A percentile compares a stretch with the other conserved stretches of the same genome.
Evolutionary conservation across 2,888 invertebrate genomes (phyloP).

Genomic region (Venustoraphidia nigricollis): DNA sequence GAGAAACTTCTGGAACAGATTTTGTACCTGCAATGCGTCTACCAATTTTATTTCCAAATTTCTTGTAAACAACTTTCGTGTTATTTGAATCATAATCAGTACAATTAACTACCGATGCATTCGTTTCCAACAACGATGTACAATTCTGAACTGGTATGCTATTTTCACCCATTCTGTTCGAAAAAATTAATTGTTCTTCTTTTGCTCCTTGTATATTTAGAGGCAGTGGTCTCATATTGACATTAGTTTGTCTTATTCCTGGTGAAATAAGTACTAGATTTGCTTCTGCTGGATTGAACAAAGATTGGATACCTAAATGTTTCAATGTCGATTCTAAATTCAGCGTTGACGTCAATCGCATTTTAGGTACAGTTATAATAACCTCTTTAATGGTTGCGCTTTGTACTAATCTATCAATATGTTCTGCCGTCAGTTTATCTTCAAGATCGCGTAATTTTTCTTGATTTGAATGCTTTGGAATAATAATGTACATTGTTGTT

Average conservation of each 20-base stretch:
- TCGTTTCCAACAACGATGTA: slow-evolving; percentile 17
- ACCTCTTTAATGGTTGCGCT: slow-evolving; percentile 31
- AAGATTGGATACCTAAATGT: slow-evolving; percentile 39
- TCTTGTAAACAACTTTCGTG: slow-evolving; percentile 19
- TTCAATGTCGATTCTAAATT: slow-evolving; percentile 38
- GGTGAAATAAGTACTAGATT: slow-evolving; percentile 51
- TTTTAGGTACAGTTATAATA: slow-evolving; percentile 50
- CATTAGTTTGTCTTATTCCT: slow-evolving; percentile 19
- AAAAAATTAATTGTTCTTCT: slow-evolving; percentile 11
- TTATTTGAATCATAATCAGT: slow-evolving; percentile 8
- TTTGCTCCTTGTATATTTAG: too few species aligned
- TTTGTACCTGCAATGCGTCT: slow-evolving; percentile 20
- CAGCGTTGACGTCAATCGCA: slow-evolving; percentile 46
- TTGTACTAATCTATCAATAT: slow-evolving; percentile 33
- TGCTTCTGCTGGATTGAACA: slow-evolving; percentile 43
- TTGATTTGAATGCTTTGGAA: slow-evolving; percentile 37
- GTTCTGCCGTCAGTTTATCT: slow-evolving; percentile 28
- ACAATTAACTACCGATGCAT: slow-evolving; percentile 15
- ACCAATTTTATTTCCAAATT: slow-evolving; percentile 21
- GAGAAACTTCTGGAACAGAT: slow-evolving; percentile 1
- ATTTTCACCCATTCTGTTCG: slow-evolving; percentile 12
- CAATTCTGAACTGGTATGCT: slow-evolving; percentile 13
- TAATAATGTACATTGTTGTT: slow-evolving; percentile 47
- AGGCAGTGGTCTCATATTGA: not conserved
- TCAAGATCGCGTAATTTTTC: slow-evolving; percentile 32